Conservation (phyloP, 2,888 invertebrate species). For the Pseudococcus viburni region DNA sequence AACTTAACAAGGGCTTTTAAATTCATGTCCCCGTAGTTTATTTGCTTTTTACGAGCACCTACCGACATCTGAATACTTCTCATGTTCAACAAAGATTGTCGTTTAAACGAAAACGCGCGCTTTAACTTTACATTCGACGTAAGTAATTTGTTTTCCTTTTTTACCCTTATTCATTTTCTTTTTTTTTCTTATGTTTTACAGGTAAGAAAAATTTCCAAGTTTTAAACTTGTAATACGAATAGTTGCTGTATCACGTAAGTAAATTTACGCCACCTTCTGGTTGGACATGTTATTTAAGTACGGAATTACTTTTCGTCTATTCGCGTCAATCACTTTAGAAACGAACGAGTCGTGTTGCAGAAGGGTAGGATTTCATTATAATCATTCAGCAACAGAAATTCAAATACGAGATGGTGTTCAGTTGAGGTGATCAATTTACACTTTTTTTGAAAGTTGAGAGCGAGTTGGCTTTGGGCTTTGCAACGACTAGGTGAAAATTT, state of each 20-base stretch:
- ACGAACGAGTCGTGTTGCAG: no score
- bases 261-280: not conserved
- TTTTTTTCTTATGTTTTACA: not conserved
- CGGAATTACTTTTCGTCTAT: not conserved
- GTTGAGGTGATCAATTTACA: no score
- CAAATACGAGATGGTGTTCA: no score
- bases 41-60: slow-evolving; percentile 31
- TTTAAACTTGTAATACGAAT: not conserved
- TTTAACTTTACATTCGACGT: slow-evolving; percentile 26
- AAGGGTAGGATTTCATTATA: no score
- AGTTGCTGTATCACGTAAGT: not conserved
- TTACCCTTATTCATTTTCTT: not conserved
- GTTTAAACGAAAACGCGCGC: slow-evolving; percentile 18
- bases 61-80: slow-evolving; percentile 21
- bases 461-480: no score
- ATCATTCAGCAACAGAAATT: no score
- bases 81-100: slow-evolving; percentile 20
- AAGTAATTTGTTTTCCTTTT: not conserved
- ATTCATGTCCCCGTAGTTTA: slow-evolving; percentile 20
- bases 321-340: not conserved
- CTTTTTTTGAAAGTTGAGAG: no score
- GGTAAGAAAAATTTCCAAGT: not conserved
- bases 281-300: not conserved
- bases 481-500: no score
- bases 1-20: slow-evolving; percentile 25